Evolutionary conservation across 2,797 vertebrate species (phyloP).

Genomic region (Pagetopsis macropterus): DNA sequence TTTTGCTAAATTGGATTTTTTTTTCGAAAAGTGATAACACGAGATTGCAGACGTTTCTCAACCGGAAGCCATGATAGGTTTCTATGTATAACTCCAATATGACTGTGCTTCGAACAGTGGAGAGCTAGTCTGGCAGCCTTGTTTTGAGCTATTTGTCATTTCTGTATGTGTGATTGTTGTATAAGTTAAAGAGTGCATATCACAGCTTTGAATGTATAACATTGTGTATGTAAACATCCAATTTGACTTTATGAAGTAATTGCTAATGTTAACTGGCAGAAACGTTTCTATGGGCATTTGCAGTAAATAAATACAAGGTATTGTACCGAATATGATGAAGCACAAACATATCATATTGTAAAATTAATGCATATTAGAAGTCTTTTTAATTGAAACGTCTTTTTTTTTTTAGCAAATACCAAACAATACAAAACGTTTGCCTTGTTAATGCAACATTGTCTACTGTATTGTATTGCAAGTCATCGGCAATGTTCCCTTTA

Average conservation of each 20-base stretch:
- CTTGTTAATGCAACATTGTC: background rate
- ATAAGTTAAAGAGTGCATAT: background rate
- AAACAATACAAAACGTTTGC: background rate
- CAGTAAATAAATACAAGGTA: background rate
- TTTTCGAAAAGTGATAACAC: too few species aligned
- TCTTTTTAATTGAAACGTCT: too few species aligned
- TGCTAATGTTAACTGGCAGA: background rate
- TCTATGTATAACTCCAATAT: too few species aligned
- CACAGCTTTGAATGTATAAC: constrained; percentile 6
- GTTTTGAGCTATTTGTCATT: too few species aligned
- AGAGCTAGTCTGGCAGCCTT: too few species aligned
- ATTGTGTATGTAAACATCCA: background rate
- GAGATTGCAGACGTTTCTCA: too few species aligned
- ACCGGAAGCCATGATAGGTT: too few species aligned
- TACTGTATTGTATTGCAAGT: background rate
- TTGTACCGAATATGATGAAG: background rate
- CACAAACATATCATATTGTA: background rate
- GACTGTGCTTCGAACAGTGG: too few species aligned
- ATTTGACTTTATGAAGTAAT: background rate
- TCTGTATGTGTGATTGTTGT: background rate
- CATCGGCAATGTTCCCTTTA: constrained; percentile 17
- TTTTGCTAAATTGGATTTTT: too few species aligned
- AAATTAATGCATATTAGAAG: background rate
- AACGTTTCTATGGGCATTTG: background rate
- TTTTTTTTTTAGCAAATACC: background rate